Evolutionary conservation across 2,888 invertebrate genomes (phyloP).

Genomic region (Byasa hedistus): DNA sequence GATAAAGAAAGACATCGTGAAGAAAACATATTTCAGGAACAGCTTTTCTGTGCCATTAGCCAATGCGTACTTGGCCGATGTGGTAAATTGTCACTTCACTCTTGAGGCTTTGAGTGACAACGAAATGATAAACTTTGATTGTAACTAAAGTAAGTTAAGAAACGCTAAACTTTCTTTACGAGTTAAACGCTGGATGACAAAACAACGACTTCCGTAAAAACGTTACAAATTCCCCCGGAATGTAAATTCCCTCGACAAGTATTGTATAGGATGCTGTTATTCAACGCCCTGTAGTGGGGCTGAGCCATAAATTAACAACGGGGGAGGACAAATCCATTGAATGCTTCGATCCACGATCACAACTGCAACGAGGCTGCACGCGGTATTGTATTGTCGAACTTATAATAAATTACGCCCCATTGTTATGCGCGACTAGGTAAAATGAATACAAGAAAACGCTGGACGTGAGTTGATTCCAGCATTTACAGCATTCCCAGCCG

Average conservation of each 20-base stretch:
- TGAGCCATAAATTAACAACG: constrained; percentile 64
- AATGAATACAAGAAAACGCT: constrained; percentile 15
- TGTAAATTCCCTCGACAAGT: constrained; percentile 37
- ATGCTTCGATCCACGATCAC: constrained; percentile 56
- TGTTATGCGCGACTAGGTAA: constrained; percentile 18
- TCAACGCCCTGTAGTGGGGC: constrained; percentile 56
- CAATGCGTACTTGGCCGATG: too few relatives aligned
- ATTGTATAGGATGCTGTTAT: constrained; percentile 54
- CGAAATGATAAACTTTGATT: too few relatives aligned
- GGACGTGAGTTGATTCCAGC: constrained; percentile 16
- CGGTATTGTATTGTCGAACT: constrained; percentile 46
- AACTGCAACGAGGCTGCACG: constrained; percentile 55
- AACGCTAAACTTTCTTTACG: not conserved
- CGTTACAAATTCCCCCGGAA: constrained; percentile 35
- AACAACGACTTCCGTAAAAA: constrained; percentile 30
- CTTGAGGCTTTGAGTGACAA: too few relatives aligned
- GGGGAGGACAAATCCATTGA: constrained; percentile 66
- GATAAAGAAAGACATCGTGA: too few relatives aligned
- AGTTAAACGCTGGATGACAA: constrained; percentile 11
- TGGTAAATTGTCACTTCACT: too few relatives aligned
- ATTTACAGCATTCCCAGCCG: constrained; percentile 7
- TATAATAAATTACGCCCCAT: constrained; percentile 34
- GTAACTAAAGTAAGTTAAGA: too few relatives aligned
- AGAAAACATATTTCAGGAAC: too few relatives aligned
- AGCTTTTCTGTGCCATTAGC: too few relatives aligned